Base-by-base conservation (phyloP, 2,797 vertebrate species). In the Schizopygopsis malacanthus region DNA sequence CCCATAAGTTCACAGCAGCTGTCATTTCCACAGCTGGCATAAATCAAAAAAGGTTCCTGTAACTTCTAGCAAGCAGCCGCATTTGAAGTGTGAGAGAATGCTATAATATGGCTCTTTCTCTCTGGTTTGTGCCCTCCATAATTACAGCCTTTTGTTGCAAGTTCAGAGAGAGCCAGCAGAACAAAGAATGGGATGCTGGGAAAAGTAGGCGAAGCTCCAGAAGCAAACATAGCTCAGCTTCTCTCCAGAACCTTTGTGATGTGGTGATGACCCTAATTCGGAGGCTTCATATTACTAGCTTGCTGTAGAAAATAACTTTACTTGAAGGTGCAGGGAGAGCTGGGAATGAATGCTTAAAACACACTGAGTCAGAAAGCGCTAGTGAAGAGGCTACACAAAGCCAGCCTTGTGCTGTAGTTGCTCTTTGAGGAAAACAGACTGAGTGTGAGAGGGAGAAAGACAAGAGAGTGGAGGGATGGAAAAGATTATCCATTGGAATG, bases 401-500 rank as follows among this genome's bases (percentile, higher is more conserved):
- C 82, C 84, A 54, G 76, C 88, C 82, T 86, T 90, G 89, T 90
- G 85, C 20, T 76, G 10, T n/a, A 71, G 86, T 86, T 89, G 85
- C 71, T 63, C 69, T 67, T 56, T 71, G 84, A 87, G 52, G 45
- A 67, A 78, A 83, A 63, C 37, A 50, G 63, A 84, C 59, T 37
- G 63, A 85, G 83, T 82, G 70, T 45, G 65, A 76, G 83, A 87
- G 70, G 72, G 82, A 72, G 47, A 63, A 59, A 82, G 80, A 87
- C 80, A 71, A 87, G 83, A 82, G 80, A 81, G 88, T 80, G 88
- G 84, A 88, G 86, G 90, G 89, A 92, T 92, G 90, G 90, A 92
- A 92, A 90, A 91, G 89, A 92, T 92, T 92, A 92, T 91, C 85
- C 90, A 82, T 18, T 88, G 91, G 91, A 92, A 92, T 92, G 90